Evolutionary conservation across 2,888 invertebrate species (phyloP), one percentile per base, ranked within the genome.

Genomic region (Agrochola lychnidis): DNA sequence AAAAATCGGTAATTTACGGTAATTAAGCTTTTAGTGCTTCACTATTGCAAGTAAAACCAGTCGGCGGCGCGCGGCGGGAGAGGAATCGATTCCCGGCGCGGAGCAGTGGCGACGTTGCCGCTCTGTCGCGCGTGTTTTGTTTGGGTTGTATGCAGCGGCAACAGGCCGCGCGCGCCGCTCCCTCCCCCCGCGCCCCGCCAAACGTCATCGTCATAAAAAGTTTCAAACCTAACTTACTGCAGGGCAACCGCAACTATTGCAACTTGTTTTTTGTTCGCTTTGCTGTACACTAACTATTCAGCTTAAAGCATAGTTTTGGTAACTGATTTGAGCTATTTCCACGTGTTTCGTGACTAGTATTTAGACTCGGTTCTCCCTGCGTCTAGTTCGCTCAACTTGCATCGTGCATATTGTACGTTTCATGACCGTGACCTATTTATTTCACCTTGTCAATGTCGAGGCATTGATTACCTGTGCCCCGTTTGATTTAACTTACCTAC

Each of bases 91-190:
- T 92, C 92, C 89, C 87, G 87, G 88, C 88, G 88, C 76, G 78
- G 72, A 67, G 88, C 86, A 81, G 78, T 76, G 88, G 95, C 95
- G 94, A 85, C 91, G 96, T 95, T 96, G 96, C 95, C 96, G 92
- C 91, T 92, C 93, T 91, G 94, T 90, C 92, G 94, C 92, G 90
- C 92, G 90, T 92, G 92, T 93, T 93, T 95, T 95, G 96, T 96
- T 96, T 96, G 95, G 95, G 95, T 95, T 94, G 94, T 88, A 90
- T 90, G 91, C 90, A 90, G 84, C 91, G 93, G 93, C 94, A 91
- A 92, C 93, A 87, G 87, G 86, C 85, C 86, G 86, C 87, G 82
- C 88, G 86, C 73, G 69, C 85, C 73, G 63, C 80, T 66, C 70
- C 16, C 78, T n/a, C 74, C 62, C 66, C 64, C 56, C 53, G 40